Evolutionary conservation across 2,797 vertebrate genomes (phyloP), one percentile per base, ranked within the genome.

Genomic region (Triplophysa yarkandensis): DNA sequence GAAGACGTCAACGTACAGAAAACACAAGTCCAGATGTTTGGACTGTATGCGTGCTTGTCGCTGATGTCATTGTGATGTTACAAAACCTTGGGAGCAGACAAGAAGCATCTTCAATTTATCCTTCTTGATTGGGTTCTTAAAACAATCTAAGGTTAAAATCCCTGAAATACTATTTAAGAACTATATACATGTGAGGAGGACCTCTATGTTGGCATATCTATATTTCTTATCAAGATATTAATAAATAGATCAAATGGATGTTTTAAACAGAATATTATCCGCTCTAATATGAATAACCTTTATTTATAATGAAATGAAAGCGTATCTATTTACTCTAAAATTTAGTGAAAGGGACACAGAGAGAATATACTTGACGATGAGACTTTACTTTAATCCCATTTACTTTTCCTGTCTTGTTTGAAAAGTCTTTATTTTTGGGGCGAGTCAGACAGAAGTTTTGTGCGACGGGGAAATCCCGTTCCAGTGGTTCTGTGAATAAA

Each of bases 401-500:
- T 77, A 48, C 41, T 76, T 81, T 19, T 50, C 71, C 57, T 43
- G 17, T 73, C 67, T 74, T 55, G 28, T 74, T 80, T 67, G 50
- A 23, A 65, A 63, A 69, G 28, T 76, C 50, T 82, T 80, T 60
- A 73, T 77, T 77, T 80, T 70, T 70, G 74, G 75, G 78, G 43
- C 69, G 77, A 82, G 61, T 68, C 57, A 71, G 61, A 44, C 64
- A 46, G 61, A 50, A 54, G 19, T 50, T 21, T 43, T 32, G 10
- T 57, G 25, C 60, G 39, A 76, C 69, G 28, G 72, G 55, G 52
- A 74, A 71, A 48, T 65, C 28, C 27, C 1, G 7, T 58, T 28
- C 25, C 70, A 63, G 32, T 70, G 66, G 77, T 66, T 77, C 77
- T 82, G 77, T 80, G 65, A 63, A 62, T 79, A 76, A 74, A 77